Percentiles rank a stretch among this genome's conserved stretches.
These are phyloP conservation scores for Poeciliopsis prolifica DNA, from an alignment of 2,113 vertebrate genomes.

Conservation along the genomic window DNA sequence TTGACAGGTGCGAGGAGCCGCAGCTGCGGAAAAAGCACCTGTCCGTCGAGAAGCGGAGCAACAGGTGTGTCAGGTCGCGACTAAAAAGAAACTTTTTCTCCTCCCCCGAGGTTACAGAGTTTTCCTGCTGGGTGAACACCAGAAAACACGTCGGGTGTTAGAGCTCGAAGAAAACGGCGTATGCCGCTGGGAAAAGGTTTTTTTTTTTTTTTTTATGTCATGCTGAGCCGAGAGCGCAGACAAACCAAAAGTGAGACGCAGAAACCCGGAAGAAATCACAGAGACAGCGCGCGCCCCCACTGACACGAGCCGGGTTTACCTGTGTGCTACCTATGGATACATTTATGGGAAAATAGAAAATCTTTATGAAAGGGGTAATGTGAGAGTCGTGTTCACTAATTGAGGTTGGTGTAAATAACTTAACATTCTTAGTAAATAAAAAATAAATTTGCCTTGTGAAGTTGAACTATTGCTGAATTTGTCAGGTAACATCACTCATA, in stretches of 20 bases:
- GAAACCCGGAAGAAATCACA: slow-evolving; percentile 73
- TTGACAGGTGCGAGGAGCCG: not conserved
- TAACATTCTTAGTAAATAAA: too few species aligned
- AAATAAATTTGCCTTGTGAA: too few species aligned
- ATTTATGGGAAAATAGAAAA: too few species aligned
- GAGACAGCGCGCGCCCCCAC: not conserved
- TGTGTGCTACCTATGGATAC: too few species aligned
- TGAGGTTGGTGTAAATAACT: too few species aligned
- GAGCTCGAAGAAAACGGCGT: not conserved
- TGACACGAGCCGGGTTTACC: not conserved
- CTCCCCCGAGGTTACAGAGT: not conserved
- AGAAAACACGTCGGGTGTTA: not conserved
- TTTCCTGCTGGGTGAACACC: not conserved
- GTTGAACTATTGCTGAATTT: too few species aligned
- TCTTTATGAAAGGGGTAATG: too few species aligned
- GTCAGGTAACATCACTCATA: too few species aligned
- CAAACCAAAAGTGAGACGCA: slow-evolving; percentile 39
- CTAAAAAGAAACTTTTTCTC: not conserved
- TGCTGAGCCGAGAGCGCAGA: not conserved
- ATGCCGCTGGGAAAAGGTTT: not conserved
- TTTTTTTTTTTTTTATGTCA: slow-evolving; percentile 9
- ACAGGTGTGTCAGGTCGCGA: slow-evolving; percentile 75
- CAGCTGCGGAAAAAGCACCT: slow-evolving; percentile 41
- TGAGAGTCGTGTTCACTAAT: too few species aligned
- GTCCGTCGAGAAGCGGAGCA: slow-evolving; percentile 55